Percentiles rank a stretch among this genome's conserved stretches.
Conservation (phyloP, 2,797 vertebrate genomes). For the Falco concolor region DNA sequence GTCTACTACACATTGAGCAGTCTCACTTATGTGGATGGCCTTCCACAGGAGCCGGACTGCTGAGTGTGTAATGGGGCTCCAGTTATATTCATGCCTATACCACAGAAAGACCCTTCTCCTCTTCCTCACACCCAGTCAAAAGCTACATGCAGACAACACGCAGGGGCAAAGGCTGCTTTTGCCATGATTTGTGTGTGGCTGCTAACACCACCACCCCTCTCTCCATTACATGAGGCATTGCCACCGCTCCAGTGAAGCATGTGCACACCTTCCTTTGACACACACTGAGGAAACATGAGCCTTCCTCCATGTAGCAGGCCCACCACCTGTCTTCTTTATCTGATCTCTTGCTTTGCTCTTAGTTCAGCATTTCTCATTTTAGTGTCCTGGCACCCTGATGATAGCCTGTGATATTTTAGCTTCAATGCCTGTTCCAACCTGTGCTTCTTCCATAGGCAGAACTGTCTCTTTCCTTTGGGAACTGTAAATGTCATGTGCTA, state of each 20-base stretch:
- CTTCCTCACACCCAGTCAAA: neutral
- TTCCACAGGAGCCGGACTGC: neutral
- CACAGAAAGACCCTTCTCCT: neutral
- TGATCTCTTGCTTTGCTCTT: neutral
- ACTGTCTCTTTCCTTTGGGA: neutral
- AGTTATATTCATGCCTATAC: neutral
- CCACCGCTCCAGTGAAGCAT: accelerated
- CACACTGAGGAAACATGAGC: accelerated
- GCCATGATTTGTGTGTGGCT: neutral
- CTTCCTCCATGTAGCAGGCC: accelerated
- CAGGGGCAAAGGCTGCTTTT: neutral
- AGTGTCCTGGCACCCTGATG: neutral
- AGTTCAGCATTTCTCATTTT: neutral
- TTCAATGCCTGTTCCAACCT: accelerated
- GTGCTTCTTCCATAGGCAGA: neutral
- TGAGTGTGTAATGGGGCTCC: accelerated
- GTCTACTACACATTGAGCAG: neutral
- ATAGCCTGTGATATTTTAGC: neutral
- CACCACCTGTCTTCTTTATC: neutral
- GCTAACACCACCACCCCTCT: neutral
- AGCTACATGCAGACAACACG: accelerated
- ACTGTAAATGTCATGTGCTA: neutral
- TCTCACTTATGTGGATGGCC: accelerated
- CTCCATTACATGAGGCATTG: accelerated
- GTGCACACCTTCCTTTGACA: neutral